phyloP scores from a whole-genome alignment of 2,113 vertebrate species.

The Dinomys branickii region DNA sequence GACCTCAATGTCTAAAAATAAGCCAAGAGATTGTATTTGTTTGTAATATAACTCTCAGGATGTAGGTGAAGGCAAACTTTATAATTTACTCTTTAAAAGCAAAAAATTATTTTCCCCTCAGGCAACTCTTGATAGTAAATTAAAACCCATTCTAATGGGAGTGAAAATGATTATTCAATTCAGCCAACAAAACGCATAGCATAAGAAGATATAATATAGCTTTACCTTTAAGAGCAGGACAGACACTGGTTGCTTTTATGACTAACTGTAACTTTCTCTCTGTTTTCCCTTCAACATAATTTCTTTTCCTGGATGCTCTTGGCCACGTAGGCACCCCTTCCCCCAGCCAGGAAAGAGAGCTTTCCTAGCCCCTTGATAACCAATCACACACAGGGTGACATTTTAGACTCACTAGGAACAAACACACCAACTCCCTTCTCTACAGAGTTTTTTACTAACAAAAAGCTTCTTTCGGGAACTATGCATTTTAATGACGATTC shows the following conservation, averaged over 20 bases:
- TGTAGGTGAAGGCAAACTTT: not conserved
- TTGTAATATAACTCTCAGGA: constrained; percentile 51
- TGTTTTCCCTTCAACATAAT: constrained; percentile 87
- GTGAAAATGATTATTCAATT: constrained; percentile 12
- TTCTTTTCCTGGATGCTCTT: constrained; percentile 87
- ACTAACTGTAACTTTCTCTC: constrained; percentile 87
- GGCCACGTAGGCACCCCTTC: constrained; percentile 89
- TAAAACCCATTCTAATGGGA: not conserved
- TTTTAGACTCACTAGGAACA: constrained; percentile 78
- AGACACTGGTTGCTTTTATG: constrained; percentile 72
- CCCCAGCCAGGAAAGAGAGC: constrained; percentile 92
- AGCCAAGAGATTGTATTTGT: not conserved
- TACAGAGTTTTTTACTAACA: constrained; percentile 76
- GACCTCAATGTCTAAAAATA: not conserved
- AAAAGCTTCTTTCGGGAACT: constrained; percentile 1
- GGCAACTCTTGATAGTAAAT: not conserved
- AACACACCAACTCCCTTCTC: constrained; percentile 66
- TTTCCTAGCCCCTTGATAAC: constrained; percentile 85
- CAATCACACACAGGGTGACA: constrained; percentile 75
- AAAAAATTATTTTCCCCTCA: not conserved
- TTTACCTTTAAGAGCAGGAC: constrained; percentile 68
- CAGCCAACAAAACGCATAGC: constrained; percentile 36
- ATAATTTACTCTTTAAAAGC: constrained; percentile 22
- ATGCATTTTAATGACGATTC: constrained; percentile 58
- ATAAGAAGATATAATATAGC: not conserved